These are phyloP conservation scores for Stictonetta naevosa DNA, from an alignment of 2,113 vertebrate genomes.

Conservation along the genomic window DNA sequence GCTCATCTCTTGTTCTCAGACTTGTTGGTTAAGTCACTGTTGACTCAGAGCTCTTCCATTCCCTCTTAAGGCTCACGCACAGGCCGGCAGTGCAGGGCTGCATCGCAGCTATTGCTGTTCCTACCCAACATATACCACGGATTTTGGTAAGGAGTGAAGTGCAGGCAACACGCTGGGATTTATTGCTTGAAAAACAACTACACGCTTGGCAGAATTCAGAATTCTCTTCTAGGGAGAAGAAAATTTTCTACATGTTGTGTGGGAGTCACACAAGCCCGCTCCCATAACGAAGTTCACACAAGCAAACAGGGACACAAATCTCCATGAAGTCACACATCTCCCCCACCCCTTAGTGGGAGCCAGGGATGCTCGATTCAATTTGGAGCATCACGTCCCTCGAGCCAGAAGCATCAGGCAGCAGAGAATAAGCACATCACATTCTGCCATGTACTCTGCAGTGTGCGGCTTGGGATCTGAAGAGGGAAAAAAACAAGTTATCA, in stretches of 20 bases:
- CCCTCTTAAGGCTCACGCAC: neutral
- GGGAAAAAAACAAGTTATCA: neutral
- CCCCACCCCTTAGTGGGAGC: neutral
- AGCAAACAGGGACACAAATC: neutral
- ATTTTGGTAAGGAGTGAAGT: rapidly evolving
- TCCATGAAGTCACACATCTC: neutral
- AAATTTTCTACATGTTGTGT: neutral
- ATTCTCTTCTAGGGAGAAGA: neutral
- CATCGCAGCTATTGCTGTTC: neutral
- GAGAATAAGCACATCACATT: neutral
- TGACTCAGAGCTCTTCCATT: neutral
- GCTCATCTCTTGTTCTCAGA: neutral
- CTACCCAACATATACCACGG: neutral
- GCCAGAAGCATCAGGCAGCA: conserved; percentile 5
- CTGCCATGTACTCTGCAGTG: rapidly evolving
- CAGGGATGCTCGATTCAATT: neutral
- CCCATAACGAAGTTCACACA: neutral
- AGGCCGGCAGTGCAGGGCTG: neutral
- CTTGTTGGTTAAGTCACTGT: neutral
- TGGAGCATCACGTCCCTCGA: neutral
- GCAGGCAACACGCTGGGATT: neutral
- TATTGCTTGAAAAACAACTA: neutral
- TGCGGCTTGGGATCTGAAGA: neutral
- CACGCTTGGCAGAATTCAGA: neutral
- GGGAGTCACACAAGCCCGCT: neutral